phyloP scores from a whole-genome alignment of 1,140 invertebrate genomes.

The Bombyx mandarina region DNA sequence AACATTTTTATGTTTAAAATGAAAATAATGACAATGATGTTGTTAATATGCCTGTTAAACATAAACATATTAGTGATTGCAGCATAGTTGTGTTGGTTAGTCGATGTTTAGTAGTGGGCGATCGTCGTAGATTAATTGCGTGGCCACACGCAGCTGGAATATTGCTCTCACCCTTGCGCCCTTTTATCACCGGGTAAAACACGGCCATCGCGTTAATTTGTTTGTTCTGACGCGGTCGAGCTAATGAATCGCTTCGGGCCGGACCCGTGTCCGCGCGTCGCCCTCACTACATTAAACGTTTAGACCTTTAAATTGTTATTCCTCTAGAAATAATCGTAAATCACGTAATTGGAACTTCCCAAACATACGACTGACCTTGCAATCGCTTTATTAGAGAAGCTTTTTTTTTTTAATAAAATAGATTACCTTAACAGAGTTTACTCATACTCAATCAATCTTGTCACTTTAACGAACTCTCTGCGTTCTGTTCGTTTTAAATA shows the following conservation, averaged over 20 bases:
- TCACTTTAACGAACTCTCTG: neutral
- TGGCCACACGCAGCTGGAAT: conserved; percentile 53
- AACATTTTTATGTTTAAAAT: too few relatives aligned
- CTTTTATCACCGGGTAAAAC: conserved; percentile 64
- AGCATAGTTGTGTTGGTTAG: conserved; percentile 8
- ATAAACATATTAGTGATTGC: too few relatives aligned
- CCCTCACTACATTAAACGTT: conserved; percentile 51
- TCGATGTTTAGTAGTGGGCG: conserved; percentile 9
- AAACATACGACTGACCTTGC: too few relatives aligned
- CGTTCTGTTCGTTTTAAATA: conserved; percentile 7
- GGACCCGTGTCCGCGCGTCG: conserved; percentile 48
- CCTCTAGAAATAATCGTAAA: conserved; percentile 57
- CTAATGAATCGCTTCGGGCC: conserved; percentile 64
- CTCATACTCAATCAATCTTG: too few relatives aligned
- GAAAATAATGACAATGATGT: too few relatives aligned
- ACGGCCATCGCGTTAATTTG: conserved; percentile 65
- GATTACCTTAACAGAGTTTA: too few relatives aligned
- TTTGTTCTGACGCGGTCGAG: conserved; percentile 60
- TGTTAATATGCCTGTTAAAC: too few relatives aligned
- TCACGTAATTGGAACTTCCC: conserved; percentile 24
- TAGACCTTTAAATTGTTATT: conserved; percentile 51
- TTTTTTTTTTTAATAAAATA: too few relatives aligned
- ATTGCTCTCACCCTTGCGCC: conserved; percentile 48
- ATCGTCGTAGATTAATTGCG: conserved; percentile 49
- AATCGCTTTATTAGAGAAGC: too few relatives aligned